Conservation (phyloP, 2,888 invertebrate species). For the Elegia similella region DNA sequence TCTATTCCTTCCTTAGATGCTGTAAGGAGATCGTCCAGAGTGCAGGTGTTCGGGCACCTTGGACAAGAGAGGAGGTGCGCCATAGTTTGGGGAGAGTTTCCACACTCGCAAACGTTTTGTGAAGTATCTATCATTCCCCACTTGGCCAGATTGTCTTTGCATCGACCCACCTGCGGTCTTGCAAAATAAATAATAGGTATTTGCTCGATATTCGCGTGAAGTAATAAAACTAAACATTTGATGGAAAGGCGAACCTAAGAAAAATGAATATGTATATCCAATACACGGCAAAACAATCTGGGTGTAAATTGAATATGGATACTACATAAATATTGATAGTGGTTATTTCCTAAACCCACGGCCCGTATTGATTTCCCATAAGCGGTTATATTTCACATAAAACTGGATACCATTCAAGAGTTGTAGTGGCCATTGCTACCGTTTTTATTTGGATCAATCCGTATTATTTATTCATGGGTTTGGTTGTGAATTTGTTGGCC, state of each 20-base stretch:
- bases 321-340: slow-evolving; percentile 11
- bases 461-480: background rate
- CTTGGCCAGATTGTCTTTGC: too few species aligned
- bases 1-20: too few species aligned
- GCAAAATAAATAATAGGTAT: too few species aligned
- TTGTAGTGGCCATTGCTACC: slow-evolving; percentile 2
- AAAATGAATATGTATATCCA: slow-evolving; percentile 4
- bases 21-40: too few species aligned
- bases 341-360: slow-evolving; percentile 5
- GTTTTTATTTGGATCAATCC: background rate
- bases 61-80: too few species aligned
- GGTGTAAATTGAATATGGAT: slow-evolving; percentile 8
- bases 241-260: background rate
- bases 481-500: too few species aligned
- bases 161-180: too few species aligned
- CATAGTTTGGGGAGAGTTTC: too few species aligned
- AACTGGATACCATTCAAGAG: background rate
- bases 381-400: slow-evolving; percentile 5
- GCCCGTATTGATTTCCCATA: slow-evolving; percentile 13
- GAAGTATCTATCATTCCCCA: too few species aligned
- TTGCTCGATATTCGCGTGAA: too few species aligned
- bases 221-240: background rate
- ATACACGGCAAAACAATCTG: background rate
- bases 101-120: too few species aligned
- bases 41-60: too few species aligned